These are phyloP conservation scores for Aphodius granarius DNA, from an alignment of 2,888 invertebrate genomes.

Conservation along the genomic window DNA sequence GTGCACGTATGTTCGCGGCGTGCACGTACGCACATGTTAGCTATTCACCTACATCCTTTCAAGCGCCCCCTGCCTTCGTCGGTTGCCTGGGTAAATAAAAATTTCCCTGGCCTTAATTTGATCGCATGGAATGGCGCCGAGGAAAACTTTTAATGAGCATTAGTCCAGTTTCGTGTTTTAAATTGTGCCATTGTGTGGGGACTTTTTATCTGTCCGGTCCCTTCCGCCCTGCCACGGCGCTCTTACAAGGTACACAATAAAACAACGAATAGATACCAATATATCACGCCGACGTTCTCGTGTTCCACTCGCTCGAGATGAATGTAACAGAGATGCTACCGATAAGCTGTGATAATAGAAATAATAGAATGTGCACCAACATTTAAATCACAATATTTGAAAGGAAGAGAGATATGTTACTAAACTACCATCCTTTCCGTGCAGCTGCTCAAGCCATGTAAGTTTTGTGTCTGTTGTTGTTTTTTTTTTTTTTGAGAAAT, in stretches of 20 bases:
- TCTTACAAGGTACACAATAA: constrained; percentile 10
- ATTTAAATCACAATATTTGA: constrained; percentile 17
- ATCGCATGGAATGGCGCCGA: no score
- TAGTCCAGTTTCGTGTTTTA: constrained; percentile 2
- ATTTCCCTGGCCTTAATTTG: constrained; percentile 5
- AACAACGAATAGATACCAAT: constrained; percentile 18
- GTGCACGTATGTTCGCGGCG: no score
- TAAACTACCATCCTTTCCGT: not conserved
- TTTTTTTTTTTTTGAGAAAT: no score
- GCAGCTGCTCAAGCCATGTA: not conserved
- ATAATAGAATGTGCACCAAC: constrained; percentile 16
- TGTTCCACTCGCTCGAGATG: constrained; percentile 2
- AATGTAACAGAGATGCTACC: constrained; percentile 6
- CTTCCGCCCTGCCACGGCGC: not conserved
- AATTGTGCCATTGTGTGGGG: constrained; percentile 3
- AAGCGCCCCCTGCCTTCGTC: not conserved
- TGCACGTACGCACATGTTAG: constrained; percentile 11
- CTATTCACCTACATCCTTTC: constrained; percentile 19
- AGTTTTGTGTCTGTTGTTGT: not conserved
- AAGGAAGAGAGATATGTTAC: not conserved
- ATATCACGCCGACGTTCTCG: constrained; percentile 13
- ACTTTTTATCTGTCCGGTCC: not conserved
- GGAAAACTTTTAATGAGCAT: constrained; percentile 13
- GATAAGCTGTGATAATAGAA: constrained; percentile 20
- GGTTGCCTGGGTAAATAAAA: constrained; percentile 8